phyloP scores from a whole-genome alignment of 2,888 invertebrate species.

The Troides oblongomaculatus region DNA sequence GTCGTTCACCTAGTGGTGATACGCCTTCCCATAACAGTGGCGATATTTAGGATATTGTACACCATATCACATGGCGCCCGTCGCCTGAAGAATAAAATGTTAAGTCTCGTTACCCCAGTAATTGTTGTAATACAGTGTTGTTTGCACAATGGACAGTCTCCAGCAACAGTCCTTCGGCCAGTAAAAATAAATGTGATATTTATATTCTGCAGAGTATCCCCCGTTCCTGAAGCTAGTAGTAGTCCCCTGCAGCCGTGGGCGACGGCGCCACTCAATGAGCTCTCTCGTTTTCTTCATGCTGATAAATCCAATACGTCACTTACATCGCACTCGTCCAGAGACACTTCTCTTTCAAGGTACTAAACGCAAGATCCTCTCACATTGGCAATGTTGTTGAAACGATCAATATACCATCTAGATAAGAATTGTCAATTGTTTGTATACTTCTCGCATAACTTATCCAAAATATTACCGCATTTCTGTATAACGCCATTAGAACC shows the following conservation, averaged over 20 bases:
- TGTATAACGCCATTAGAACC: neutral
- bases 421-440: neutral
- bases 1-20: no score
- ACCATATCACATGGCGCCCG: no score
- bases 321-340: constrained; percentile 50
- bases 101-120: no score
- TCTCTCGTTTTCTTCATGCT: constrained; percentile 63
- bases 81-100: no score
- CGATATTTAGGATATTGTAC: no score
- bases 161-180: no score
- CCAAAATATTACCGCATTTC: no score
- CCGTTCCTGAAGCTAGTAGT: constrained; percentile 54
- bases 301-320: constrained; percentile 61
- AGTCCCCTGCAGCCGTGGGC: constrained; percentile 73
- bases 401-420: neutral
- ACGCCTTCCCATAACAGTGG: no score
- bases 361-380: neutral
- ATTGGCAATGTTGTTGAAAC: neutral
- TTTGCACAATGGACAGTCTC: no score
- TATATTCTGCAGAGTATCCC: constrained; percentile 54
- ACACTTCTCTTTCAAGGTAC: constrained; percentile 34
- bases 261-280: constrained; percentile 62
- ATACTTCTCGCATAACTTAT: neutral
- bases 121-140: no score
- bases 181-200: no score